phyloP scores from a whole-genome alignment of 2,888 invertebrate genomes.

The Philereme vetulata region DNA sequence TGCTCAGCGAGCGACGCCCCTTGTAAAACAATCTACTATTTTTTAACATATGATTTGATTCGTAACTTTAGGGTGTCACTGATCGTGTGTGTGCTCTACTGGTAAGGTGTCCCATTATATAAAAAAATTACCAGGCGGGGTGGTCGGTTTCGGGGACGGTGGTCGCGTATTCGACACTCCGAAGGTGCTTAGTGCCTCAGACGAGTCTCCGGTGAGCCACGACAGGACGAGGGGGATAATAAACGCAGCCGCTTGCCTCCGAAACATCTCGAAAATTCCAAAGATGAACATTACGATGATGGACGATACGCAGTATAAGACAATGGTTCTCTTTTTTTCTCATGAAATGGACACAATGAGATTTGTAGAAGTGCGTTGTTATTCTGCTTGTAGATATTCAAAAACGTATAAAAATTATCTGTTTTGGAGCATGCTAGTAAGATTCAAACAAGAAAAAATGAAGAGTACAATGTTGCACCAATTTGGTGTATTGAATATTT shows the following conservation, averaged over 20 bases:
- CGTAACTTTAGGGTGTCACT: conserved; percentile 33
- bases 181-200: conserved; percentile 87
- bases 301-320: too few relatives aligned
- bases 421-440: too few relatives aligned
- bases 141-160: conserved; percentile 80
- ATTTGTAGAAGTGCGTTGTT: not conserved
- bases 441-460: too few relatives aligned
- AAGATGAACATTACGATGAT: conserved; percentile 30
- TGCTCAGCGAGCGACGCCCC: too few relatives aligned
- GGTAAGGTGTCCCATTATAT: conserved; percentile 64
- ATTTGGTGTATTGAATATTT: not conserved
- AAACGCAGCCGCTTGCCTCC: conserved; percentile 62
- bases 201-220: conserved; percentile 71
- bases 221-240: conserved; percentile 63
- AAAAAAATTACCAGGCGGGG: conserved; percentile 83
- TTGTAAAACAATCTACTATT: too few relatives aligned
- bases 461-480: too few relatives aligned
- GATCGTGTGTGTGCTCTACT: conserved; percentile 29
- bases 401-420: too few relatives aligned
- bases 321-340: too few relatives aligned
- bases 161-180: conserved; percentile 86
- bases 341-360: not conserved
- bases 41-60: too few relatives aligned
- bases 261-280: conserved; percentile 64
- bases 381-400: too few relatives aligned